phyloP scores from a whole-genome alignment of 1,140 invertebrate species.

The Octopus bimaculoides region DNA sequence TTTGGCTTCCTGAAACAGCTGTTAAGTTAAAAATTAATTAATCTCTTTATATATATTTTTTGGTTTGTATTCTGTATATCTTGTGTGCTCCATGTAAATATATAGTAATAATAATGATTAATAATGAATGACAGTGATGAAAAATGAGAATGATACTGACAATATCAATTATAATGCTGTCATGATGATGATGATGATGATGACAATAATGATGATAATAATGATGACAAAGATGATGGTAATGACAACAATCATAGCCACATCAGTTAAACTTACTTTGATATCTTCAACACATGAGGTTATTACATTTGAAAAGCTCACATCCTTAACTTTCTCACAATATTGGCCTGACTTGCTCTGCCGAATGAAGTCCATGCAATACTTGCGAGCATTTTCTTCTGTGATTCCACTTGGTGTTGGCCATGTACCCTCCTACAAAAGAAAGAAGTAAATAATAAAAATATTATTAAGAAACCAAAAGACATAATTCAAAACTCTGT shows the following conservation, averaged over 20 bases:
- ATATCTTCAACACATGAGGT: conserved; percentile 34
- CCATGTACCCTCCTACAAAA: conserved; percentile 27
- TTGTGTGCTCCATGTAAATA: too few species aligned
- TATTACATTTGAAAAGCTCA: conserved; percentile 22
- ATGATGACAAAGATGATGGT: background rate
- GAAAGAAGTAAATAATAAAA: conserved; percentile 11
- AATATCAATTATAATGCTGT: too few species aligned
- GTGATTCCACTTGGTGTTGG: conserved; percentile 31
- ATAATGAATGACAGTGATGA: too few species aligned
- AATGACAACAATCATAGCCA: background rate
- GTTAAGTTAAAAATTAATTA: too few species aligned
- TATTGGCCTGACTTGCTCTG: conserved; percentile 16
- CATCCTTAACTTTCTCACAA: conserved; percentile 23
- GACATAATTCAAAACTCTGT: too few species aligned
- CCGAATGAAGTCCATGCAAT: conserved; percentile 25
- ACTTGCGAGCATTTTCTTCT: conserved; percentile 23
- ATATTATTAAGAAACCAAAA: background rate
- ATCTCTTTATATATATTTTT: too few species aligned
- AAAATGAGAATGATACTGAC: too few species aligned
- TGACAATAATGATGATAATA: too few species aligned
- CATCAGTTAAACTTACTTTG: conserved; percentile 25
- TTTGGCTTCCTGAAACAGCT: too few species aligned
- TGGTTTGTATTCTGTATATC: too few species aligned
- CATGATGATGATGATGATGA: too few species aligned
- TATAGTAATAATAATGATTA: too few species aligned